phyloP scores from a whole-genome alignment of 2,888 invertebrate genomes.

The Drosophila borealis region DNA sequence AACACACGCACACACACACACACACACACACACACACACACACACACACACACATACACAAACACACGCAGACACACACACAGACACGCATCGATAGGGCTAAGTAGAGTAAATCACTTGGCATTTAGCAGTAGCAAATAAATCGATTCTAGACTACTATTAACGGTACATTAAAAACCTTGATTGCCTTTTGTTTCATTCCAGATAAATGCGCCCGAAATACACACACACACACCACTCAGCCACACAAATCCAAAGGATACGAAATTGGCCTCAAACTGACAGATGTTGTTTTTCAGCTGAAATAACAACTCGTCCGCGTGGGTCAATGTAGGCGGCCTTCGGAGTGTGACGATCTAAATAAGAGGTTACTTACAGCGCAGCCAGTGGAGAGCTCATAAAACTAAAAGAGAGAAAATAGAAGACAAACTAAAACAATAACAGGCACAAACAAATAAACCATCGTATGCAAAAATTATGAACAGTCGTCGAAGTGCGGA shows the following conservation, averaged over 20 bases:
- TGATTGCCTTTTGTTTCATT: slow-evolving; percentile 72
- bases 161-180: slow-evolving; percentile 76
- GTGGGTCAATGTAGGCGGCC: neutral
- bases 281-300: slow-evolving; percentile 58
- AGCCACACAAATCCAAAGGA: slow-evolving; percentile 23
- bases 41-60: slow-evolving; percentile 24
- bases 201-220: slow-evolving; percentile 66
- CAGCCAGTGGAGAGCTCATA: slow-evolving; percentile 35
- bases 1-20: slow-evolving; percentile 26
- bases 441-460: slow-evolving; percentile 28
- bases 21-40: slow-evolving; percentile 9
- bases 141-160: slow-evolving; percentile 76
- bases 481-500: neutral
- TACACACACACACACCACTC: slow-evolving; percentile 1
- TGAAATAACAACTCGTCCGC: slow-evolving; percentile 33
- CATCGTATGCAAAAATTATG: slow-evolving; percentile 31
- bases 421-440: slow-evolving; percentile 39
- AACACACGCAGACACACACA: neutral
- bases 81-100: slow-evolving; percentile 16
- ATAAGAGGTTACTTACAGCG: slow-evolving; percentile 45
- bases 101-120: slow-evolving; percentile 66
- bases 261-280: slow-evolving; percentile 30
- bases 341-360: neutral
- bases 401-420: slow-evolving; percentile 31
- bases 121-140: slow-evolving; percentile 72